phyloP scores from a whole-genome alignment of 2,888 invertebrate genomes.

The Ophonus ardosiacus region DNA sequence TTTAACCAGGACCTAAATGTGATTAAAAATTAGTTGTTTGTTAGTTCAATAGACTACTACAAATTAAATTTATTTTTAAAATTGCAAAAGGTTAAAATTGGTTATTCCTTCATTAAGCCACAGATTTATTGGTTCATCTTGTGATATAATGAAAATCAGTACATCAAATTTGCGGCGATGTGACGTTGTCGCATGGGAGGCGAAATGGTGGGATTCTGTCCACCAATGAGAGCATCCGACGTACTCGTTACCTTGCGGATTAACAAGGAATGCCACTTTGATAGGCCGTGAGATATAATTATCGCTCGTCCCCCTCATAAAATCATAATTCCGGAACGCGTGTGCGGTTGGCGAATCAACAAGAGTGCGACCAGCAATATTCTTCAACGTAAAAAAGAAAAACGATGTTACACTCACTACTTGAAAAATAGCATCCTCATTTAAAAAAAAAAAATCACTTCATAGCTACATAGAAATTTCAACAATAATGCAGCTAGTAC shows the following conservation, averaged over 20 bases:
- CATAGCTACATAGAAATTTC: too few relatives aligned
- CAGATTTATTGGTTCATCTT: not conserved
- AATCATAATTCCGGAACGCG: conserved; percentile 64
- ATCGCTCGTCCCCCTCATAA: conserved; percentile 64
- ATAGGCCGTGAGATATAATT: conserved; percentile 64
- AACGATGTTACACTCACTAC: not conserved
- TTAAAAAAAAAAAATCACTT: too few relatives aligned
- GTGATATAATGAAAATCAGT: conserved; percentile 24
- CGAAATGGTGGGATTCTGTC: conserved; percentile 31
- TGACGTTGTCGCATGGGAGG: conserved; percentile 31
- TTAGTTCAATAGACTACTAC: too few relatives aligned
- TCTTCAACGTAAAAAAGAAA: not conserved
- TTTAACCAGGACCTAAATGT: too few relatives aligned
- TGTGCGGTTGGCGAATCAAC: conserved; percentile 53
- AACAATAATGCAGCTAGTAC: too few relatives aligned
- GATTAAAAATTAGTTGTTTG: too few relatives aligned
- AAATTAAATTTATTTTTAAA: too few relatives aligned
- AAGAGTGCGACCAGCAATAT: not conserved
- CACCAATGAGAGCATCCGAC: conserved; percentile 58
- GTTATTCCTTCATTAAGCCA: too few relatives aligned
- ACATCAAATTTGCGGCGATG: conserved; percentile 37
- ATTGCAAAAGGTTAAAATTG: too few relatives aligned
- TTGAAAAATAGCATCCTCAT: too few relatives aligned
- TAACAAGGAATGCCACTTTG: conserved; percentile 64
- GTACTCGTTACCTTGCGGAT: conserved; percentile 62